Evolutionary conservation across 2,113 vertebrate species (phyloP), one percentile per base, ranked within the genome.

Genomic region (Catharus minimus): DNA sequence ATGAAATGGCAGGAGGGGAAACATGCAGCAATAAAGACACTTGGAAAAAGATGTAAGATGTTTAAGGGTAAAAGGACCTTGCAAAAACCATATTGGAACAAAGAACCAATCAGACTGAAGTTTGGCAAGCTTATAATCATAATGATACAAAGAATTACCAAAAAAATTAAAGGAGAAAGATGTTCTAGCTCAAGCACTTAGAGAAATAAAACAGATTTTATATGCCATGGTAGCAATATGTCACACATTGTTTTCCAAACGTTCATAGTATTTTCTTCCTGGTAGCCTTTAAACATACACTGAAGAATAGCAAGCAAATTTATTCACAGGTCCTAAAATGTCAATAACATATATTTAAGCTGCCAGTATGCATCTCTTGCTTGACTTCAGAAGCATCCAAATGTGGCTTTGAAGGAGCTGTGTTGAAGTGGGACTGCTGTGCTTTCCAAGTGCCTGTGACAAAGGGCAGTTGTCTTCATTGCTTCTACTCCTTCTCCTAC

Each of bases 301-400:
- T 26, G 26, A 81, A 46, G 33, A 75, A 61, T 1, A 78, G 39
- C 36, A 78, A 83, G 16, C 0, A 91, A 72, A 75, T 46, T 15
- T 84, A 82, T 83, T 84, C 65, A 65, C 75, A 90, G 26, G 20
- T 68, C 49, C 69, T 36, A 92, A 90, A 92, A 73, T 62, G 47
- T 81, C 30, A 76, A 27, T 5, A 82, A 26, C 44, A 5, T 13
- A 22, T 18, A 22, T 38, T 52, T 61, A 47, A 61, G n/a, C 13
- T 78, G 15, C 58, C 56, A 46, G 57, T 62, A 18, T 65, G 10
- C 43, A 82, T 68, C 77, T 86, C 46, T 38, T 69, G 69, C 2
- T 0, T 77, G 53, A 81, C 77, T 78, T 78, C 11, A 61, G 49
- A 32, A 67, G 26, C 32, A 75, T 39, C 21, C 15, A 74, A 61